Evolutionary conservation across 2,888 invertebrate genomes (phyloP).

Genomic region (Leucophenga maculata): DNA sequence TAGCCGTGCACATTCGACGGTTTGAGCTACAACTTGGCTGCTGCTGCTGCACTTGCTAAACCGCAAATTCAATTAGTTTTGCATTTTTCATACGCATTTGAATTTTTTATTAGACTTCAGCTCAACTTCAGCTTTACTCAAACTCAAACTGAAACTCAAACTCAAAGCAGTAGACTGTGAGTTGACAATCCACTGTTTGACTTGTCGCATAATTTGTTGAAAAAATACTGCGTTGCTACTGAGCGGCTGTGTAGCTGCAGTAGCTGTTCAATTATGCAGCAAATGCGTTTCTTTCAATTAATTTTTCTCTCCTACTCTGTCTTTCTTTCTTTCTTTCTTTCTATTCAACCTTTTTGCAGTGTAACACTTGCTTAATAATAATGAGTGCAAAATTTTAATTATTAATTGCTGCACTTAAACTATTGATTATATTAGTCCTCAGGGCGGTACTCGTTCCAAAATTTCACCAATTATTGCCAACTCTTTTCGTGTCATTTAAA

Average conservation of each 20-base stretch:
- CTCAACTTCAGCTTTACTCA: no score
- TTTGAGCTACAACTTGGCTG: background rate
- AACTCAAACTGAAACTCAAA: no score
- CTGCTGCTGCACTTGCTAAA: background rate
- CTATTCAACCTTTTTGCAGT: background rate
- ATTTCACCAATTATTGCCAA: no score
- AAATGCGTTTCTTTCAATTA: background rate
- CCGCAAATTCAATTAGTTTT: conserved; percentile 20
- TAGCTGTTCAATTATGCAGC: conserved; percentile 9
- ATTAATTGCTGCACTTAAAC: conserved; percentile 63
- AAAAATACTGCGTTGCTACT: no score
- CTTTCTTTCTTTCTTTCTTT: background rate
- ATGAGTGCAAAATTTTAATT: conserved; percentile 49
- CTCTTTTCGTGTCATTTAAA: no score
- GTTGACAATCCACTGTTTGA: no score
- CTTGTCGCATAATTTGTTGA: no score
- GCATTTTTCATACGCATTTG: conserved; percentile 4
- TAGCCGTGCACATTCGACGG: background rate
- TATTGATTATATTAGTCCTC: conserved; percentile 43
- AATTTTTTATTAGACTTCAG: no score
- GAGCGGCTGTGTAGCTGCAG: background rate
- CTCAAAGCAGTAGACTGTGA: no score
- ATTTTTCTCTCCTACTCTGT: no score
- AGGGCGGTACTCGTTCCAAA: background rate
- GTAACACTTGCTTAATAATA: background rate